A percentile compares a stretch with the other conserved stretches of the same genome.
These are phyloP conservation scores for Apoda limacodes DNA, from an alignment of 2,888 invertebrate genomes.

Conservation along the genomic window DNA sequence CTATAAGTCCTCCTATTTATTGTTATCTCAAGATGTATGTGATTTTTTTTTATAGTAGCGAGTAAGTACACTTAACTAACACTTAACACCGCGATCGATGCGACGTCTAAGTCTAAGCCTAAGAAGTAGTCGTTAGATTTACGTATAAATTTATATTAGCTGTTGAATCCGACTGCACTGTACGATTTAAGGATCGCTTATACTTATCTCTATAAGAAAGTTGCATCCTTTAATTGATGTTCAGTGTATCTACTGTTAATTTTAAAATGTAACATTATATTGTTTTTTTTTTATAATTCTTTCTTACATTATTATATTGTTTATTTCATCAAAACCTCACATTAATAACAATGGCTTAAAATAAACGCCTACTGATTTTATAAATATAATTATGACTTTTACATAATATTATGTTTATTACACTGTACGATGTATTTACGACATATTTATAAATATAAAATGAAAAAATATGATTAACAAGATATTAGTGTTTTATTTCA, in stretches of 20 bases:
- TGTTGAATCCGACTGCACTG: slow-evolving; percentile 7
- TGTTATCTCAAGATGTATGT: slow-evolving; percentile 63
- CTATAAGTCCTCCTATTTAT: slow-evolving; percentile 59
- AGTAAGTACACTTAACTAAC: slow-evolving; percentile 51
- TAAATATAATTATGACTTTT: slow-evolving; percentile 42
- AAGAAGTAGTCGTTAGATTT: no score
- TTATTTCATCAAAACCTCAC: slow-evolving; percentile 31
- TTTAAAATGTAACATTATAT: no score
- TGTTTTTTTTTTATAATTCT: no score
- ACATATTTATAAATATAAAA: slow-evolving; percentile 50
- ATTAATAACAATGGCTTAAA: slow-evolving; percentile 46
- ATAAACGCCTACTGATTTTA: slow-evolving; percentile 50
- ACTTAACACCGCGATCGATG: slow-evolving; percentile 19
- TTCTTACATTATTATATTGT: slow-evolving; percentile 27
- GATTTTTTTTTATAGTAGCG: slow-evolving; percentile 55
- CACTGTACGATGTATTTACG: no score
- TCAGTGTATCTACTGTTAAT: no score
- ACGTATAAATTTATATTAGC: background rate
- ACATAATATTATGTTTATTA: slow-evolving; percentile 37
- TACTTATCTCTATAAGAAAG: slow-evolving; percentile 60
- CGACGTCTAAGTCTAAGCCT: no score
- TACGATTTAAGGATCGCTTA: slow-evolving; percentile 43
- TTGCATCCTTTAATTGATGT: slow-evolving; percentile 46
- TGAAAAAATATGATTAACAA: slow-evolving; percentile 58
- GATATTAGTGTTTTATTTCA: slow-evolving; percentile 26